Evolutionary conservation across 2,888 invertebrate genomes (phyloP), one percentile per base, ranked within the genome.

Genomic region (Ichneumoninae sp.): DNA sequence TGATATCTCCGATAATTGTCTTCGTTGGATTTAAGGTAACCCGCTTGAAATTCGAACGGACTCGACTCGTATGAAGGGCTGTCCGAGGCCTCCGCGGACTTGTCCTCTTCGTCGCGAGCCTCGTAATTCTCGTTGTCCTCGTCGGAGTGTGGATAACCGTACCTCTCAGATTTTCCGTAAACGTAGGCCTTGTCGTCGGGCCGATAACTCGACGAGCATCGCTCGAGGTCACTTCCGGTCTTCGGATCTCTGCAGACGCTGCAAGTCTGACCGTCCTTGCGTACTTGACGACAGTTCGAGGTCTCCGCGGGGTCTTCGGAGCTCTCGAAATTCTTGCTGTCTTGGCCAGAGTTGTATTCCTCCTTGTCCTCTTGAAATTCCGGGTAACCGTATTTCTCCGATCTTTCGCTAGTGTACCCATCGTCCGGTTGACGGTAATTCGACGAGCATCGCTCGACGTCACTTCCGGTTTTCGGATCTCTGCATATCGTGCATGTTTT

Each of bases 401-500:
- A 16, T 16, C 44, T 47, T 16, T 16, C 44, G 44, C 44, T 47
- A 16, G 44, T 16, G 16, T 16, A 47, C 16, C 44, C 13, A 4
- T 47, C 44, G 54, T 40, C 26, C 13, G 44, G 16, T 60, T 16
- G 44, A 47, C 50, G 4, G 10, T 57, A 47, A 44, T 68, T 69
- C 50, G 74, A n/a, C 68, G 66, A 33, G 69, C 68, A 47, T 70
- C 60, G 16, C 10, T 54, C 54, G 22, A 54, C 54, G 22, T 54
- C 54, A 8, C 94, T 94, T n/a, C 95, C 95, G 5, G 94, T 94
- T 80, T 94, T 94, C 0, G 94, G 93, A 77, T 95, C 94, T 87
- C 94, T 94, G 89, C 96, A 96, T 0, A 95, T 94, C 80, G 94
- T 94, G 87, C 95, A 95, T 71, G 94, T 94, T 91, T 94, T 94